Conservation (phyloP, 2,888 invertebrate genomes). For the Mantis religiosa region DNA sequence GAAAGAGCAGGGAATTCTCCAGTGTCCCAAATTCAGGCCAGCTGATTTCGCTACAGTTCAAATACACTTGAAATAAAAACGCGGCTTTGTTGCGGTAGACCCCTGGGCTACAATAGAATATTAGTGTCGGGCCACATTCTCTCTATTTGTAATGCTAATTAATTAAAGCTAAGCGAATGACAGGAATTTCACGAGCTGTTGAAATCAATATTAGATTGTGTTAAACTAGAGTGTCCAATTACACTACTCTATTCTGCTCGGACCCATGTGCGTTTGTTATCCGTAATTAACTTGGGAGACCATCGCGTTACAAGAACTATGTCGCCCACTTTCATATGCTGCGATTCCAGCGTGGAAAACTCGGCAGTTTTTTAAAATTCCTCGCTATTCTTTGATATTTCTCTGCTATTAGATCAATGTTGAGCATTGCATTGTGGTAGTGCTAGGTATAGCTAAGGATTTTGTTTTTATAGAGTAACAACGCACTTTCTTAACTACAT, state of each 20-base stretch:
- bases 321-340: not conserved
- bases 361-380: no score
- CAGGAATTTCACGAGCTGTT: not conserved
- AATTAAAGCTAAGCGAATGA: not conserved
- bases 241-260: not conserved
- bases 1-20: no score
- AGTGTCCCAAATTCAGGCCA: no score
- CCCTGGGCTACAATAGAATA: not conserved
- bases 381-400: no score
- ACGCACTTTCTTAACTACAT: no score
- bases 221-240: not conserved
- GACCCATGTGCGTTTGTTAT: not conserved
- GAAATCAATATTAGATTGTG: not conserved
- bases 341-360: not conserved
- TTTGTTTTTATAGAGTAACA: no score
- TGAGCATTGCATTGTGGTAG: no score
- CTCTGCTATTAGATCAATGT: no score
- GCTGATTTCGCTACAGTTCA: no score
- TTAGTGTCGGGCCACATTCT: not conserved
- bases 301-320: not conserved
- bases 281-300: not conserved
- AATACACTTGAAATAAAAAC: not conserved
- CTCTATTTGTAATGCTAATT: not conserved
- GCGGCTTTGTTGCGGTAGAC: not conserved
- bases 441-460: no score